Evolutionary conservation across 2,888 invertebrate genomes (phyloP).

Genomic region (Lordiphosa andalusiaca): DNA sequence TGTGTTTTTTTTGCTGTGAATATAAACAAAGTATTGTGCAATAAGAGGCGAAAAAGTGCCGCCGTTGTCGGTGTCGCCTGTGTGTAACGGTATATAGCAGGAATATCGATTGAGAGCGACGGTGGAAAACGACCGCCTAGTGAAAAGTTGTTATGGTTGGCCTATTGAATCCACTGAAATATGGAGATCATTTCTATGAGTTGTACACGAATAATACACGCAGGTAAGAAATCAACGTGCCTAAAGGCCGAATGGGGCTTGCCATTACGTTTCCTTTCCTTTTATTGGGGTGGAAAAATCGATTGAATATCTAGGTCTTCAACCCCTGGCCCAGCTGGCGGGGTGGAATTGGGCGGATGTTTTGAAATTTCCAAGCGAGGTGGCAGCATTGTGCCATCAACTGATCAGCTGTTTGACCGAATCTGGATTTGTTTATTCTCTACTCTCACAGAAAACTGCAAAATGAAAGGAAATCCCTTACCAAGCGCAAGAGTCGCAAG

Average conservation of each 20-base stretch:
- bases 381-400: slow-evolving; percentile 8
- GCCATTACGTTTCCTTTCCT: slow-evolving; percentile 1
- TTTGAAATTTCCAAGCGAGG: slow-evolving; percentile 1
- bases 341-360: slow-evolving; percentile 4
- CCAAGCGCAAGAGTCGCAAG: slow-evolving; percentile 76
- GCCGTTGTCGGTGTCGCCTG: no score
- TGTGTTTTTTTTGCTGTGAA: slow-evolving; percentile 24
- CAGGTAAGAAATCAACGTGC: slow-evolving; percentile 57
- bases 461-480: slow-evolving; percentile 74
- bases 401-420: slow-evolving; percentile 15
- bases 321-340: slow-evolving; percentile 41
- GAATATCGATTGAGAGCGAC: slow-evolving; percentile 57
- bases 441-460: slow-evolving; percentile 69
- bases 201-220: slow-evolving; percentile 78
- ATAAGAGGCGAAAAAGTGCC: no score
- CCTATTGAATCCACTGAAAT: slow-evolving; percentile 79
- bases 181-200: slow-evolving; percentile 80
- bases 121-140: slow-evolving; percentile 27
- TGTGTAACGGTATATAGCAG: slow-evolving; percentile 29
- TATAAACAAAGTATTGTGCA: slow-evolving; percentile 55
- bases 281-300: slow-evolving; percentile 66
- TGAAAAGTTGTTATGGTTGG: slow-evolving; percentile 72
- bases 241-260: slow-evolving; percentile 4
- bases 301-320: slow-evolving; percentile 69
- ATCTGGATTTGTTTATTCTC: slow-evolving; percentile 1